A percentile compares a stretch with the other conserved stretches of the same genome.
These are phyloP conservation scores for Squalus acanthias DNA, from an alignment of 2,797 vertebrate genomes.

Conservation along the genomic window DNA sequence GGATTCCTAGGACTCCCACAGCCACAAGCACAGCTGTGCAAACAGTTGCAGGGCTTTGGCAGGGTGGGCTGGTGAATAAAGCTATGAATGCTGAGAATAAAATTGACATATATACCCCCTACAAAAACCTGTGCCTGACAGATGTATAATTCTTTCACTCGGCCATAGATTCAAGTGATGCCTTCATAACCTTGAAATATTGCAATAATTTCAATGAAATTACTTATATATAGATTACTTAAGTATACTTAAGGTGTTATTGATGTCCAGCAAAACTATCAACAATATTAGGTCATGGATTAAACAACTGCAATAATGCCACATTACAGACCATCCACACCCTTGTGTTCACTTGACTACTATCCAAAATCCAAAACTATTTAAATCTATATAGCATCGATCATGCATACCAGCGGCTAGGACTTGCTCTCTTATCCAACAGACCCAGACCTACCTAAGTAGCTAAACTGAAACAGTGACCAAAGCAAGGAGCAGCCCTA, in stretches of 20 bases:
- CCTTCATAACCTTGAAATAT: conserved; percentile 7
- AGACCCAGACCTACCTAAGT: background rate
- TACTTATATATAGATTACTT: background rate
- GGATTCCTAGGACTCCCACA: conserved; percentile 78
- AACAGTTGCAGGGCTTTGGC: conserved; percentile 79
- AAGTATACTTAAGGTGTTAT: background rate
- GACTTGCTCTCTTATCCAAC: background rate
- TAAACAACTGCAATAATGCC: background rate
- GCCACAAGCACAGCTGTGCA: conserved; percentile 83
- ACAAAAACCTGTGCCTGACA: conserved; percentile 60
- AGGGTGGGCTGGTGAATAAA: conserved; percentile 77
- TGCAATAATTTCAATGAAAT: background rate
- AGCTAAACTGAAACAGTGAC: background rate
- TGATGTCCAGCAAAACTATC: conserved; percentile 6
- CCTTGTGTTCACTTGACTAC: background rate
- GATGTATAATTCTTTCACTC: conserved; percentile 58
- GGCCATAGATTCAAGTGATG: conserved; percentile 50
- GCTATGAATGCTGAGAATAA: conserved; percentile 73
- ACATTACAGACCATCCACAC: background rate
- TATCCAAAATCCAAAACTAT: background rate
- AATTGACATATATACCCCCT: conserved; percentile 75
- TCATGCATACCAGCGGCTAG: background rate
- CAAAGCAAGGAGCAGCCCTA: background rate
- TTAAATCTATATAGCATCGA: background rate
- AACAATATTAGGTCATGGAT: background rate